Evolutionary conservation across 2,113 vertebrate species (phyloP), one percentile per base, ranked within the genome.

Genomic region (Vidua macroura): DNA sequence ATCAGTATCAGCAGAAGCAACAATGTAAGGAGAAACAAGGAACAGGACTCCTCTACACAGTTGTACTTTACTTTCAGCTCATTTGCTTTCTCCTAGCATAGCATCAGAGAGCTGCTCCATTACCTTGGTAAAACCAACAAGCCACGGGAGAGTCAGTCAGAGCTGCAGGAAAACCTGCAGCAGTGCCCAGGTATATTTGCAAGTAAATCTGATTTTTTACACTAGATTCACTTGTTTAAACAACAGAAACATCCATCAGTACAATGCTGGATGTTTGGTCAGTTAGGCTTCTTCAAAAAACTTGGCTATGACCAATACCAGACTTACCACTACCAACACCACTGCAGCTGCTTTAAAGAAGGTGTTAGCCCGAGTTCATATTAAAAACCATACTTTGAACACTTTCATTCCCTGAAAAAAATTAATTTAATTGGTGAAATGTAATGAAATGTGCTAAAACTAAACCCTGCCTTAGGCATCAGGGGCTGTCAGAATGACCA

Each of bases 131-230:
- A 91, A 86, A 30, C 24, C 69, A 75, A 20, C 13, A 33, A 1
- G 2, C 1, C 1, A 11, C 4, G 3, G 7, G 18, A 52, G 18
- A 60, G 16, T 20, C 62, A 20, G 0, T 15, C 48, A 49, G 44
- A 37, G 21, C 83, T 66, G 27, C 48, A 69, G 63, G n/a, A 92
- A 75, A 80, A 48, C 31, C 60, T 72, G 49, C 31, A 88, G 58
- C 20, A 83, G 46, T 9, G 10, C 49, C 41, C 63, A 52, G 25
- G 7, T 27, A 88, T 25, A 68, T 77, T 20, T 68, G 58, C 33
- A 41, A 12, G 15, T 46, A 70, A 58, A 31, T 55, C 56, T 63
- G 8, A 22, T 67, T 76, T 87, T 82, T 82, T 62, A 84, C 16
- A 13, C 8, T 5, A 51, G 17, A 5, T 39, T 92, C 30, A 55